Evolutionary conservation across 2,888 invertebrate genomes (phyloP).

Genomic region (Furcula furcula): DNA sequence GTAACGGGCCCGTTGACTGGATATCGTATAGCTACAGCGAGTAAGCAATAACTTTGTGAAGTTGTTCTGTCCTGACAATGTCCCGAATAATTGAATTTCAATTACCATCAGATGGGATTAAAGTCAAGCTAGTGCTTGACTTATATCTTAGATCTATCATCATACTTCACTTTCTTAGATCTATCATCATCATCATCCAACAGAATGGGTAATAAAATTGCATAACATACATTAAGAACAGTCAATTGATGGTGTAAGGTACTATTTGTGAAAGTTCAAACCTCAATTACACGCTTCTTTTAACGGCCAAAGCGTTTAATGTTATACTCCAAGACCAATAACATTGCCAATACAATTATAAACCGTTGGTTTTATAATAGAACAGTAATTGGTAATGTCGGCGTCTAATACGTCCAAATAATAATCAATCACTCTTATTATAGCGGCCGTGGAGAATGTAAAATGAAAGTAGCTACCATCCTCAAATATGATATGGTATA

Average conservation of each 20-base stretch:
- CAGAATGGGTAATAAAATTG: not conserved
- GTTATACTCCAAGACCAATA: not conserved
- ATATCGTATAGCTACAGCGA: no score
- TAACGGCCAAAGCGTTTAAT: not conserved
- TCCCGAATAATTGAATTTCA: no score
- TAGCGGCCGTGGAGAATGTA: not conserved
- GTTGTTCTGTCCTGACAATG: no score
- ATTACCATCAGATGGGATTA: no score
- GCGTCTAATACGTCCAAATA: not conserved
- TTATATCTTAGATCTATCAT: no score
- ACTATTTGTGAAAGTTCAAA: constrained; percentile 2
- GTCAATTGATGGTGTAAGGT: not conserved
- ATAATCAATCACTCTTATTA: not conserved
- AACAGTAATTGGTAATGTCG: not conserved
- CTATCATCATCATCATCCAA: not conserved
- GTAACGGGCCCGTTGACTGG: no score
- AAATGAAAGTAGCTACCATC: not conserved
- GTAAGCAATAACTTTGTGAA: no score
- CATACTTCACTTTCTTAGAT: no score
- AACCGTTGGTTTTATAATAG: not conserved
- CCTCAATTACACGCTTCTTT: not conserved
- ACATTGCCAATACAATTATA: not conserved
- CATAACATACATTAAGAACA: not conserved
- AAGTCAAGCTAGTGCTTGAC: no score
- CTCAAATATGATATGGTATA: no score